Evolutionary conservation across 2,797 vertebrate genomes (phyloP).

Genomic region (Helicolenus hilgendorfi): DNA sequence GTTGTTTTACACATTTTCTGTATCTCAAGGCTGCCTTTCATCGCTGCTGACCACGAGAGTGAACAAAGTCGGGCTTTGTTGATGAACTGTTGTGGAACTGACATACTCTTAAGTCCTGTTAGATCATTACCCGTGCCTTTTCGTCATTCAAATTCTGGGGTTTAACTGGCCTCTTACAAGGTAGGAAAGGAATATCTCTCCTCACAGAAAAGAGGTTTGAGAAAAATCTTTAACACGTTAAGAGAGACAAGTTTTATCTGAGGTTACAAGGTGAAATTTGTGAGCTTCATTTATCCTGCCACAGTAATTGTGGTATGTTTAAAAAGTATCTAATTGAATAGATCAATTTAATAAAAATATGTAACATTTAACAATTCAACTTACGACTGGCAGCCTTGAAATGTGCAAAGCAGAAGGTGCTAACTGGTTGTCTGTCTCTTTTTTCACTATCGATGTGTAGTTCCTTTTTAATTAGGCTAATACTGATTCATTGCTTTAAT

Average conservation of each 20-base stretch:
- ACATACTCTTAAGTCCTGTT: constrained; percentile 60
- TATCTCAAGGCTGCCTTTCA: constrained; percentile 84
- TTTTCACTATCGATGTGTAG: constrained; percentile 50
- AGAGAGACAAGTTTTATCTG: constrained; percentile 20
- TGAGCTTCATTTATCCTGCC: not conserved
- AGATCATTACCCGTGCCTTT: constrained; percentile 57
- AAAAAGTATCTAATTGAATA: not conserved
- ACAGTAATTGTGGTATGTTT: not conserved
- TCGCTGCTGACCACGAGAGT: constrained; percentile 61
- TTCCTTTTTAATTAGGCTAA: constrained; percentile 85
- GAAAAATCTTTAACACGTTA: constrained; percentile 20
- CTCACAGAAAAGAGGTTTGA: constrained; percentile 14
- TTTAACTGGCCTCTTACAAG: constrained; percentile 47
- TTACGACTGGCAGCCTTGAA: not conserved
- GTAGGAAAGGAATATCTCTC: constrained; percentile 9
- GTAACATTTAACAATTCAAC: constrained; percentile 1
- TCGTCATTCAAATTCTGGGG: constrained; percentile 50
- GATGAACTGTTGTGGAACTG: constrained; percentile 73
- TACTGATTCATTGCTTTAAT: constrained; percentile 85
- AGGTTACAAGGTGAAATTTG: not conserved
- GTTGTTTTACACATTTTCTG: constrained; percentile 84
- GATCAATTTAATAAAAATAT: not conserved
- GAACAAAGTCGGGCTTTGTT: constrained; percentile 84
- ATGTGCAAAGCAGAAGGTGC: constrained; percentile 23
- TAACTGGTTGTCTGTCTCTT: constrained; percentile 17